These are phyloP conservation scores for Anguilla obscura DNA, from an alignment of 2,797 vertebrate genomes.

Conservation along the genomic window DNA sequence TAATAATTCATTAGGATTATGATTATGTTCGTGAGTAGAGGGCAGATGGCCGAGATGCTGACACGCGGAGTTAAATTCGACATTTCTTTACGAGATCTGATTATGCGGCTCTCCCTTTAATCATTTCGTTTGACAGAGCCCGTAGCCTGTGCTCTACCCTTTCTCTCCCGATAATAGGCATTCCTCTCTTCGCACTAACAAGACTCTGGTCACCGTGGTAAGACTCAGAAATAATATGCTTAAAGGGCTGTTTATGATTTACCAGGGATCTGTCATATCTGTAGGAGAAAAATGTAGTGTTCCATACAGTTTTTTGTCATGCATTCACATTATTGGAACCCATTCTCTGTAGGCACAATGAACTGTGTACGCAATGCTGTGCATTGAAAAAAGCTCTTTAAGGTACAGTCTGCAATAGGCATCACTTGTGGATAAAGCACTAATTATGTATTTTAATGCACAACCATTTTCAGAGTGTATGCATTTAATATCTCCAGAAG, in stretches of 20 bases:
- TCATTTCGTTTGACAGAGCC: background rate
- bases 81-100: conserved; percentile 11
- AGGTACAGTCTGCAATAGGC: background rate
- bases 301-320: background rate
- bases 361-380: background rate
- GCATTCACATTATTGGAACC: background rate
- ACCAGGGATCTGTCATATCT: background rate
- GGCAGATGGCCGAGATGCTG: conserved; percentile 15
- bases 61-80: background rate
- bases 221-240: conserved; percentile 5
- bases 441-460: background rate
- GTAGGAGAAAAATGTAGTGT: background rate
- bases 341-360: background rate
- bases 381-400: background rate
- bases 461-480: background rate
- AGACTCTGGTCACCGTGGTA: background rate
- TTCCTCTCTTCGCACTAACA: background rate
- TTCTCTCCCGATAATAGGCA: background rate
- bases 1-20: conserved; percentile 22
- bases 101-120: background rate
- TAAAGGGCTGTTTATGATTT: background rate
- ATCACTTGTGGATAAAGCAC: background rate
- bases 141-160: background rate
- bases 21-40: conserved; percentile 4
- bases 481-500: background rate